Evolutionary conservation across 30 jellyfish, hydroid and myxozoan species (phyloP).

Genomic region (Nemopilema nomurai): DNA sequence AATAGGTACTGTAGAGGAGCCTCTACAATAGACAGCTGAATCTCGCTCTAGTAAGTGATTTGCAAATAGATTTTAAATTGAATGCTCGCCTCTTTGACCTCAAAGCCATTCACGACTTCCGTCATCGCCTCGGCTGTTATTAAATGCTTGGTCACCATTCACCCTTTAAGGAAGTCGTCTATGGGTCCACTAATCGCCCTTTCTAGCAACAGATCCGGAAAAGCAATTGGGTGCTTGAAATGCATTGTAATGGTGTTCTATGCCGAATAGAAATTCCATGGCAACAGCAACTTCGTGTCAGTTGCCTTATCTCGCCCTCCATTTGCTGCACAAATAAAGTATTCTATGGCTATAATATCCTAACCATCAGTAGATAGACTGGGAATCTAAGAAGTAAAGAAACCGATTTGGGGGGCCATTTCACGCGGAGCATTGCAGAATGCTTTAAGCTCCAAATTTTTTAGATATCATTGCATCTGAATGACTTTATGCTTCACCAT

Average conservation of each 20-base stretch:
- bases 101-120: neutral
- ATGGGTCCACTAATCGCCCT: neutral
- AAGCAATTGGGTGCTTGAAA: neutral
- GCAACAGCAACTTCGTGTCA: neutral
- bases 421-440: too few species aligned
- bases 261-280: neutral
- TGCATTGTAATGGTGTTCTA: neutral
- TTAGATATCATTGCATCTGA: too few species aligned
- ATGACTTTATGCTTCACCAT: too few species aligned
- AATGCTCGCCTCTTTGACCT: neutral
- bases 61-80: neutral
- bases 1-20: too few species aligned
- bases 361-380: too few species aligned
- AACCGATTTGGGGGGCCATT: too few species aligned
- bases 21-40: too few species aligned
- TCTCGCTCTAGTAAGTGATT: neutral
- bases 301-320: neutral
- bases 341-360: too few species aligned
- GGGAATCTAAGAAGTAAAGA: too few species aligned
- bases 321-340: neutral
- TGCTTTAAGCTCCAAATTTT: too few species aligned
- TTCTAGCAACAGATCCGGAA: neutral
- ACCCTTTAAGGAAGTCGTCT: neutral
- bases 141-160: neutral
- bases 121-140: neutral